Evolutionary conservation across 2,888 invertebrate genomes (phyloP).

Genomic region (Acanthosepion lycidas): DNA sequence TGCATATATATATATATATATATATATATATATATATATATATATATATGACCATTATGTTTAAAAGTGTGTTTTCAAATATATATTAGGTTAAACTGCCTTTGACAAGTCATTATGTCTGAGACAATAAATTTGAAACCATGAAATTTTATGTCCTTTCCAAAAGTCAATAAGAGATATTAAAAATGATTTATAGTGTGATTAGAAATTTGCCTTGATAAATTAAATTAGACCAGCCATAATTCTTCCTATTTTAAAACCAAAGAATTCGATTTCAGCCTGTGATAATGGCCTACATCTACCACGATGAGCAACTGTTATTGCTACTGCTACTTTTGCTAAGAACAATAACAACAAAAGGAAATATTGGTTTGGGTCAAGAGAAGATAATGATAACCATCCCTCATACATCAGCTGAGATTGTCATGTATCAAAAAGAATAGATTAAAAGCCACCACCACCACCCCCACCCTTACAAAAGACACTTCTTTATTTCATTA

Average conservation of each 20-base stretch:
- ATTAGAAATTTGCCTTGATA: conserved; percentile 33
- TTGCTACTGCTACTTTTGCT: neutral
- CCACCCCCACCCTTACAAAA: neutral
- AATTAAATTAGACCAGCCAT: conserved; percentile 18
- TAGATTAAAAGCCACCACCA: neutral
- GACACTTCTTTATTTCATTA: neutral
- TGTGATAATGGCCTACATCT: neutral
- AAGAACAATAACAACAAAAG: neutral
- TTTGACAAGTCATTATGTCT: conserved; percentile 1
- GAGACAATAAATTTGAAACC: neutral
- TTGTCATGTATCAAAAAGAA: neutral
- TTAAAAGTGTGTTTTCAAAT: neutral
- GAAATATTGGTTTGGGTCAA: conserved; percentile 16
- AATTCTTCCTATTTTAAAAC: neutral
- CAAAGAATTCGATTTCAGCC: conserved; percentile 6
- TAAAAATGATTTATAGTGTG: conserved; percentile 33
- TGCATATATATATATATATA: too few relatives aligned
- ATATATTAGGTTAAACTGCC: conserved; percentile 8
- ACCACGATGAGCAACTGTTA: neutral
- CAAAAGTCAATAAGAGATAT: conserved; percentile 23
- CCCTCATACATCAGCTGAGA: neutral
- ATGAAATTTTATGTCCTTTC: conserved; percentile 33
- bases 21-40: neutral
- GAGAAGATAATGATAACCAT: neutral
- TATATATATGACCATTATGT: neutral